Conservation (phyloP, 2,797 vertebrate genomes). For the Ambastaia sidthimunki region DNA sequence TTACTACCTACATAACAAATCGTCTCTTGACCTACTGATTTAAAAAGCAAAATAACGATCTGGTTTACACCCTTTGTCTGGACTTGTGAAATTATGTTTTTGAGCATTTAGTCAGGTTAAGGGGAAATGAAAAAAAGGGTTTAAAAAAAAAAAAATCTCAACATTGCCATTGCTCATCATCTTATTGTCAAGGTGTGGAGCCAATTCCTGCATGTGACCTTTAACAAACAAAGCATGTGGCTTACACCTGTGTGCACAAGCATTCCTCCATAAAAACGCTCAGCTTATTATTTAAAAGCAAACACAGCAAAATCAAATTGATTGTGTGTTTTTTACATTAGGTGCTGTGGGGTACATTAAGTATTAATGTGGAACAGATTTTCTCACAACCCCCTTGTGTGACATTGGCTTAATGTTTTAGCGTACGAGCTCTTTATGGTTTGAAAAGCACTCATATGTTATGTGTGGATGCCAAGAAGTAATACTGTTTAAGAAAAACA, state of each 20-base stretch:
- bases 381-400: constrained; percentile 47
- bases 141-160: constrained; percentile 23
- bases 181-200: constrained; percentile 44
- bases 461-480: background rate
- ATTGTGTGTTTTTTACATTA: constrained; percentile 58
- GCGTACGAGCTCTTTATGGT: constrained; percentile 3
- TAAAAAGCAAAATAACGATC: constrained; percentile 15
- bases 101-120: constrained; percentile 27
- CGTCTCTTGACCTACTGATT: background rate
- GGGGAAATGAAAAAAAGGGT: constrained; percentile 1
- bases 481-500: background rate
- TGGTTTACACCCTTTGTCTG: constrained; percentile 29
- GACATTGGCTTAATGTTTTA: constrained; percentile 36
- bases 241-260: constrained; percentile 1
- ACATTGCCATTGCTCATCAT: constrained; percentile 41
- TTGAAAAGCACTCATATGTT: constrained; percentile 15
- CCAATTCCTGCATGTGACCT: constrained; percentile 47
- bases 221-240: constrained; percentile 22
- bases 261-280: constrained; percentile 27
- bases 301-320: constrained; percentile 53
- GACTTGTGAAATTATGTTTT: constrained; percentile 3
- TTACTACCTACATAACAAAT: background rate
- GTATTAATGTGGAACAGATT: constrained; percentile 55
- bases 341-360: constrained; percentile 59
- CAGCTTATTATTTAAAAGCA: constrained; percentile 56